Percentiles rank a stretch among this genome's conserved stretches.
Conservation (phyloP, 2,888 invertebrate genomes). For the Ochropacha duplaris region DNA sequence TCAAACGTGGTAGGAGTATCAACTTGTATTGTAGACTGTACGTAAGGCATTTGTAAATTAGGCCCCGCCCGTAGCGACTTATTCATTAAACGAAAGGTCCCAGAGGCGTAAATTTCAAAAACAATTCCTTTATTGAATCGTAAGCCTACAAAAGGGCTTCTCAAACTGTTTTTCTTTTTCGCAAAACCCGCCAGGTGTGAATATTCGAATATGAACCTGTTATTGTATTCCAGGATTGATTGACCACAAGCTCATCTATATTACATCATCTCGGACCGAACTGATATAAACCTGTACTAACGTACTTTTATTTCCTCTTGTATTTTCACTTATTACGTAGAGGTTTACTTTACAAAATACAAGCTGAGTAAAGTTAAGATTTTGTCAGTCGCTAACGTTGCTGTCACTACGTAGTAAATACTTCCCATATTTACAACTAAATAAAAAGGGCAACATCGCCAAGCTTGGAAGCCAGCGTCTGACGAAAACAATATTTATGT, state of each 20-base stretch:
- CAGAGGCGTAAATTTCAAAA: constrained; percentile 42
- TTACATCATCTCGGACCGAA: not conserved
- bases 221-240: not conserved
- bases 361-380: not conserved
- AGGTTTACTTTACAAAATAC: not conserved
- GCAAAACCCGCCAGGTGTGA: not conserved
- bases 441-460: not conserved
- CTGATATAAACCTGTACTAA: not conserved
- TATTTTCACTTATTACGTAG: no score
- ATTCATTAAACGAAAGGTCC: constrained; percentile 35
- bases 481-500: constrained; percentile 49
- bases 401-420: not conserved
- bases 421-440: not conserved
- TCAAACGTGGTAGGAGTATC: not conserved
- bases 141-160: constrained; percentile 26
- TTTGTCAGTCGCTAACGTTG: not conserved
- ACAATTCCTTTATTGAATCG: constrained; percentile 51
- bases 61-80: constrained; percentile 22
- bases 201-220: not conserved
- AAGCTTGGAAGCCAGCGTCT: not conserved
- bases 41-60: constrained; percentile 10
- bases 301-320: no score
- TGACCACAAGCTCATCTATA: not conserved
- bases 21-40: not conserved
- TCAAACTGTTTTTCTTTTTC: not conserved